Percentiles rank a stretch among this genome's conserved stretches.
Conservation (phyloP, 2,797 vertebrate species). For the Mionectes olivaceus region DNA sequence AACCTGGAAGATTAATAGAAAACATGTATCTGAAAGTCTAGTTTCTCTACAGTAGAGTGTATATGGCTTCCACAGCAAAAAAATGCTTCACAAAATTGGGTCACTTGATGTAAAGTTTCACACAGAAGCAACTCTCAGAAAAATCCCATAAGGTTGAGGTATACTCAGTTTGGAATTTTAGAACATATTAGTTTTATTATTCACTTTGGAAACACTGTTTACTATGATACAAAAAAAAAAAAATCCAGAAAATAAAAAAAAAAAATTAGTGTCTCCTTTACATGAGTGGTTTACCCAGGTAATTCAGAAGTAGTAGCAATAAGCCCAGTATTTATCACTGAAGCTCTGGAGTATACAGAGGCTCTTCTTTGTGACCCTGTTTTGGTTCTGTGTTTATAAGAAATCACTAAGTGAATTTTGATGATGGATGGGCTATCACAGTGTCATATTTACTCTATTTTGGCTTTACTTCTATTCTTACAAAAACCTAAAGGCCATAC, state of each 20-base stretch:
- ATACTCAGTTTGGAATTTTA: not conserved
- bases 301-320: not conserved
- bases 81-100: not conserved
- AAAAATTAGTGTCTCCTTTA: not conserved
- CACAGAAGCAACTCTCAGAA: not conserved
- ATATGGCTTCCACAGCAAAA: not conserved
- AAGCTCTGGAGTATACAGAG: not conserved
- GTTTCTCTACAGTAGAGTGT: not conserved
- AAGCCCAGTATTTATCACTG: not conserved
- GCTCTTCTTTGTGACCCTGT: not conserved
- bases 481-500: not conserved
- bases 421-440: not conserved
- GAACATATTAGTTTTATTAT: not conserved
- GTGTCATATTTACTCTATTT: not conserved
- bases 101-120: not conserved
- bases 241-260: not conserved
- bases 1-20: not conserved
- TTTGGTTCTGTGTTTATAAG: not conserved
- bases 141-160: not conserved
- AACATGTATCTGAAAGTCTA: not conserved
- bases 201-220: not conserved
- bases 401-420: not conserved
- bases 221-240: not conserved
- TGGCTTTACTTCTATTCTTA: not conserved
- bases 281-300: not conserved